A percentile compares a stretch with the other conserved stretches of the same genome.
Evolutionary conservation across 2,888 invertebrate species (phyloP).

Genomic region (Hirtodrosophila duncani): DNA sequence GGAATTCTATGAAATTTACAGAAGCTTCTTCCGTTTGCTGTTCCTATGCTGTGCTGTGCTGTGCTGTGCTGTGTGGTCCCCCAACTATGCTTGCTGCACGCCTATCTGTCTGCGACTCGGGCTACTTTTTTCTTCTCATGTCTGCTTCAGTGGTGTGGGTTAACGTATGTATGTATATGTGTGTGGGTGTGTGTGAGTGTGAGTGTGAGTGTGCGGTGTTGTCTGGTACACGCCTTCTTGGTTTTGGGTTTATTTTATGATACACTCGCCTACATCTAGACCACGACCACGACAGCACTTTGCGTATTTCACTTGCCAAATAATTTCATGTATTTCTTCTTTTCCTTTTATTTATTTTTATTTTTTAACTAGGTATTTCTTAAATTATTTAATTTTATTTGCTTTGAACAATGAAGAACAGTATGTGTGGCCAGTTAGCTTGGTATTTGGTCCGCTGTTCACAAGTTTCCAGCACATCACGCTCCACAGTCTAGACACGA

Average conservation of each 20-base stretch:
- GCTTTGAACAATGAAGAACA: neutral
- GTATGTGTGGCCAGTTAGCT: constrained; percentile 11
- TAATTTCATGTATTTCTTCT: too few species aligned
- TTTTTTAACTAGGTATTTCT: neutral
- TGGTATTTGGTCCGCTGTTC: constrained; percentile 35
- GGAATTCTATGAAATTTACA: constrained; percentile 35
- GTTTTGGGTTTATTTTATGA: too few species aligned
- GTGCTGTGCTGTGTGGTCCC: neutral
- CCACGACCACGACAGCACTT: too few species aligned
- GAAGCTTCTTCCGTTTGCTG: constrained; percentile 16
- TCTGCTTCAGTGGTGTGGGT: neutral
- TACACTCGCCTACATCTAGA: too few species aligned
- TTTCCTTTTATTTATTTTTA: too few species aligned
- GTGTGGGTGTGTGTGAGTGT: constrained; percentile 1
- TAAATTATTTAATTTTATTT: constrained; percentile 2
- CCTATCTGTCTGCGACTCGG: constrained; percentile 55
- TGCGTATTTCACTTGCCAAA: too few species aligned
- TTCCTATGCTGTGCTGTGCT: neutral
- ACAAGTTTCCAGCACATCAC: constrained; percentile 60
- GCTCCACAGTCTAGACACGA: constrained; percentile 72
- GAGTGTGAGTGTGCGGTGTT: constrained; percentile 1
- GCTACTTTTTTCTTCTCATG: constrained; percentile 15
- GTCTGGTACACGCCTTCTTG: constrained; percentile 58
- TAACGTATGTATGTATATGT: constrained; percentile 6
- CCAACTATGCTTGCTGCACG: constrained; percentile 23